These are phyloP conservation scores for Psilopsiagon aymara DNA, from an alignment of 2,113 vertebrate genomes.

Conservation along the genomic window DNA sequence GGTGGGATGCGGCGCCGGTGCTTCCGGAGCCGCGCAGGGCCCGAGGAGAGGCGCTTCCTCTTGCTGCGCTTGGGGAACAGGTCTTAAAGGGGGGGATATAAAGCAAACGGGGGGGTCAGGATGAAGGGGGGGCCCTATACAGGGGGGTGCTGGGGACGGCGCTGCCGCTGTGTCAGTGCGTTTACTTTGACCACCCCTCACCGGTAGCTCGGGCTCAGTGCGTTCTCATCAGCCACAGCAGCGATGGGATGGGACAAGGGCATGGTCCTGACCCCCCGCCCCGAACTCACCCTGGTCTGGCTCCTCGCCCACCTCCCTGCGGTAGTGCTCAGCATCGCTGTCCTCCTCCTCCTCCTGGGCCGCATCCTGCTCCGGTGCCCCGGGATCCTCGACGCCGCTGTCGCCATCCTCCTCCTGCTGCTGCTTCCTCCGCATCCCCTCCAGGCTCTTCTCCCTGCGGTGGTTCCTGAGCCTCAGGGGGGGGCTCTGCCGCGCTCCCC, in stretches of 20 bases:
- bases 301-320: slow-evolving; percentile 88
- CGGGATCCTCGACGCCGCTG: slow-evolving; percentile 88
- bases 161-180: not conserved
- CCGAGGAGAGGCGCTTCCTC: slow-evolving; percentile 38
- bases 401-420: slow-evolving; percentile 45
- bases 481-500: no score
- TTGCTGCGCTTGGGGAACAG: slow-evolving; percentile 74
- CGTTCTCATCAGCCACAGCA: no score
- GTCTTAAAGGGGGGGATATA: slow-evolving; percentile 24
- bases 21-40: slow-evolving; percentile 42
- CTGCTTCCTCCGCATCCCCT: slow-evolving; percentile 78
- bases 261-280: rapidly evolving
- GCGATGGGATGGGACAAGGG: no score
- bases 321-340: slow-evolving; percentile 88
- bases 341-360: slow-evolving; percentile 73
- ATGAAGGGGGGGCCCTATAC: no score
- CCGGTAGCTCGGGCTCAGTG: not conserved
- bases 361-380: slow-evolving; percentile 50
- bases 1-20: slow-evolving; percentile 46
- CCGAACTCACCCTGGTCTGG: slow-evolving; percentile 83
- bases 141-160: no score
- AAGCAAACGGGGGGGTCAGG: not conserved
- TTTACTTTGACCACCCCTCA: not conserved
- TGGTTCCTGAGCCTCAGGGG: no score
- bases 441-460: slow-evolving; percentile 84